Evolutionary conservation across 2,113 vertebrate species (phyloP).

Genomic region (Pogonocichla stellata): DNA sequence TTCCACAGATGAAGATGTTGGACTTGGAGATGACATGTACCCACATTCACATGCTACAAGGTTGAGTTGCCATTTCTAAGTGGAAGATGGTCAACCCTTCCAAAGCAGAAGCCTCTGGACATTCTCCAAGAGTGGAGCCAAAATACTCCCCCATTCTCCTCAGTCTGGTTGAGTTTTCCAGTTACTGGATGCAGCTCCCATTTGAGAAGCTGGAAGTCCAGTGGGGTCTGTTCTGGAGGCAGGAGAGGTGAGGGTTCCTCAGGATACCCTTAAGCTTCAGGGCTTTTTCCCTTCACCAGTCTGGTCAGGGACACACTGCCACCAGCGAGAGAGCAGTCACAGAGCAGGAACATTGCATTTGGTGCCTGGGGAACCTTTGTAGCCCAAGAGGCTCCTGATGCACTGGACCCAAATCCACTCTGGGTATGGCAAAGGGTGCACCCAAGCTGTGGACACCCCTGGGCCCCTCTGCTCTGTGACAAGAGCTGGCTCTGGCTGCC

Average conservation of each 20-base stretch:
- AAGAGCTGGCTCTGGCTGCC: not conserved
- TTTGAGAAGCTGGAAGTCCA: not conserved
- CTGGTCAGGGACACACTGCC: not conserved
- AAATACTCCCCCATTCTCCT: not conserved
- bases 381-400: not conserved
- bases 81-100: not conserved
- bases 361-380: not conserved
- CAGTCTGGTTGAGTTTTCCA: not conserved
- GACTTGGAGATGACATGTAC: not conserved
- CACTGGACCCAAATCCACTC: not conserved
- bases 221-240: not conserved
- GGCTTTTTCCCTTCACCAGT: accelerated
- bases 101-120: not conserved
- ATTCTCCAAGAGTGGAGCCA: not conserved
- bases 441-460: not conserved
- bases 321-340: not conserved
- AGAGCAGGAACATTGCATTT: not conserved
- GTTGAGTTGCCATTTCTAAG: not conserved
- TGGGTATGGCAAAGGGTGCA: not conserved
- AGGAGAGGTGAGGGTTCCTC: not conserved
- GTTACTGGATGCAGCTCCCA: not conserved
- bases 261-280: not conserved
- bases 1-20: not conserved
- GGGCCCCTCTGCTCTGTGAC: not conserved
- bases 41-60: accelerated